A percentile compares a stretch with the other conserved stretches of the same genome.
phyloP scores from a whole-genome alignment of 1,140 invertebrate species.

The Heliconius eleuchia region DNA sequence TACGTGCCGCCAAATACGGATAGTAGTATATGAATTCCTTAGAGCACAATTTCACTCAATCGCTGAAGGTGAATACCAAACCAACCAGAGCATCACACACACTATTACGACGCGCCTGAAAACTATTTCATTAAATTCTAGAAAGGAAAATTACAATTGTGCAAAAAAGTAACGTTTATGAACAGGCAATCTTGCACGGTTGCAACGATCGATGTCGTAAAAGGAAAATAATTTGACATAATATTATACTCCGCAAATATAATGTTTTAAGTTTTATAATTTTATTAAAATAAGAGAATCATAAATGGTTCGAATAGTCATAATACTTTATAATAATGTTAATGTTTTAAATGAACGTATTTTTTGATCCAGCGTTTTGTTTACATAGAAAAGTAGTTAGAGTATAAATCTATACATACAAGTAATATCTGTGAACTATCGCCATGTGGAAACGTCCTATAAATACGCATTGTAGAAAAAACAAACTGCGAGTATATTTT shows the following conservation, averaged over 20 bases:
- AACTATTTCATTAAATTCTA: constrained; percentile 28
- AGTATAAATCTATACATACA: not conserved
- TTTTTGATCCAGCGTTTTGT: too few relatives aligned
- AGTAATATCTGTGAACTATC: not conserved
- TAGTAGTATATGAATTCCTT: constrained; percentile 40
- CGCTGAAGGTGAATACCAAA: constrained; percentile 39
- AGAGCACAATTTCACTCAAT: constrained; percentile 41
- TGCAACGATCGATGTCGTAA: constrained; percentile 28
- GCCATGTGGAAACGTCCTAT: not conserved
- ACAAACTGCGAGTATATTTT: not conserved
- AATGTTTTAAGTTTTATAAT: too few relatives aligned
- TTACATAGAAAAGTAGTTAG: too few relatives aligned
- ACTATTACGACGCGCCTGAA: constrained; percentile 25
- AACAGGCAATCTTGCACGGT: constrained; percentile 16
- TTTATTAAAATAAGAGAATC: too few relatives aligned
- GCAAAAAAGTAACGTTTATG: constrained; percentile 24
- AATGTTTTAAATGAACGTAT: too few relatives aligned
- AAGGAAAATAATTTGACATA: constrained; percentile 27
- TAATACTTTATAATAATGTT: too few relatives aligned
- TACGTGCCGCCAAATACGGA: constrained; percentile 46
- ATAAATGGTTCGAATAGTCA: too few relatives aligned
- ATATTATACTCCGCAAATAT: not conserved
- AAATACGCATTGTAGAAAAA: not conserved
- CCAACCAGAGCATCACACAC: constrained; percentile 39
- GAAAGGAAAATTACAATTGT: constrained; percentile 23